Conservation (phyloP, 2,113 vertebrate species). For the Helogale parvula region DNA sequence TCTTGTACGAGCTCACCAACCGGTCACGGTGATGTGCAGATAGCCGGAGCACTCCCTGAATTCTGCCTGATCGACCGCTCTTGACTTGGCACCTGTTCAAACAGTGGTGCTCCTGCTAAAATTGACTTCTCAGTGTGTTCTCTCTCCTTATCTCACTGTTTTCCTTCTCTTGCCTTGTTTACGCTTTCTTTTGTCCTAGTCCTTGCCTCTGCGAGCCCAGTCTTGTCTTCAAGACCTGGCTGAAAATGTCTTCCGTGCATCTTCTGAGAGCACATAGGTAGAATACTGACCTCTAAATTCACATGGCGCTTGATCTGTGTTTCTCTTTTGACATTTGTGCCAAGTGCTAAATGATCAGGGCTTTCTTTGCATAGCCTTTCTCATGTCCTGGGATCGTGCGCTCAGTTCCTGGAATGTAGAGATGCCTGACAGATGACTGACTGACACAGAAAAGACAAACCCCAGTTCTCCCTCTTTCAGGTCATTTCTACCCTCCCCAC, state of each 20-base stretch:
- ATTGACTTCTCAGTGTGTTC: background rate
- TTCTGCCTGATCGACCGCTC: background rate
- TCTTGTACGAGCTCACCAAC: background rate
- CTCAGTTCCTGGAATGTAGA: background rate
- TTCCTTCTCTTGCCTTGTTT: slow-evolving; percentile 20
- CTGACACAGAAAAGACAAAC: background rate
- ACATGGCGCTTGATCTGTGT: background rate
- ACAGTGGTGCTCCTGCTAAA: background rate
- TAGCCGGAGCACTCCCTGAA: background rate
- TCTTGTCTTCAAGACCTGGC: slow-evolving; percentile 29
- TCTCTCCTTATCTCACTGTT: background rate
- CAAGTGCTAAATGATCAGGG: background rate
- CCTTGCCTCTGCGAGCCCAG: background rate
- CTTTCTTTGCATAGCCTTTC: background rate
- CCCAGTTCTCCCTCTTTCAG: slow-evolving; percentile 80
- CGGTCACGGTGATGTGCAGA: background rate
- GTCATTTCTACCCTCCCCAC: slow-evolving; percentile 90
- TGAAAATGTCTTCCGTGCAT: slow-evolving; percentile 12
- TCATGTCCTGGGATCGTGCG: background rate
- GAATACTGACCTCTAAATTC: slow-evolving; percentile 21
- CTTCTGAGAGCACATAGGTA: background rate
- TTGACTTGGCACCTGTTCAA: background rate
- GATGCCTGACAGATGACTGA: background rate
- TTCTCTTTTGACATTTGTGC: background rate
- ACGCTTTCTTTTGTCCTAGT: background rate